Conservation (phyloP, 1,140 invertebrate species). For the Battus philenor region DNA sequence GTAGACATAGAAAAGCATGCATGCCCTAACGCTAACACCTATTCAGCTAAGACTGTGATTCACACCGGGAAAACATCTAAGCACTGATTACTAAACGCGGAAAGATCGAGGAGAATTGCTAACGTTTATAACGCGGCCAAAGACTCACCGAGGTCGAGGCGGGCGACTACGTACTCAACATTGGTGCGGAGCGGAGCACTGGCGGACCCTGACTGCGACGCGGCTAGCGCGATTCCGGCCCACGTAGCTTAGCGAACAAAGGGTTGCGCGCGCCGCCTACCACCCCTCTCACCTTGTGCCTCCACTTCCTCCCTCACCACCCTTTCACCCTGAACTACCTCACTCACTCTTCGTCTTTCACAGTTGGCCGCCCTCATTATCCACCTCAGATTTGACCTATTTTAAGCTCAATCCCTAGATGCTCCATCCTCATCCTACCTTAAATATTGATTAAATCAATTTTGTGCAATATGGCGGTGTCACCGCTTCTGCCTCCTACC, state of each 20-base stretch:
- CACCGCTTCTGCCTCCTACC: background rate
- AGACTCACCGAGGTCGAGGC: conserved; percentile 12
- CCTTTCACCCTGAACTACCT: background rate
- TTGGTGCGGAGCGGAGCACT: conserved; percentile 12
- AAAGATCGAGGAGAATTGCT: conserved; percentile 11
- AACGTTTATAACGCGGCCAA: conserved; percentile 3
- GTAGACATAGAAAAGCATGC: conserved; percentile 67
- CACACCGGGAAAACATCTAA: conserved; percentile 50
- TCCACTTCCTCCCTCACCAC: background rate
- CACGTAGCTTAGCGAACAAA: conserved; percentile 6
- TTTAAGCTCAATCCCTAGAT: conserved; percentile 32
- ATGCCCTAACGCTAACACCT: conserved; percentile 66
- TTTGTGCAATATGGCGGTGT: background rate
- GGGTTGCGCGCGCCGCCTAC: conserved; percentile 7
- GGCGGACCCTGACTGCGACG: conserved; percentile 12
- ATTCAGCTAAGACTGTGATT: conserved; percentile 48
- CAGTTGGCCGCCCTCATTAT: conserved; percentile 1
- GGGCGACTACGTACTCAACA: conserved; percentile 14
- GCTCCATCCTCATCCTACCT: background rate
- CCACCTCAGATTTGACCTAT: conserved; percentile 37
- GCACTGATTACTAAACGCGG: conserved; percentile 43
- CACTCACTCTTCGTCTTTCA: background rate
- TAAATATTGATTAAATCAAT: background rate
- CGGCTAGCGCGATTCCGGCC: background rate
- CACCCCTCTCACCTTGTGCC: background rate